Evolutionary conservation across 2,113 vertebrate species (phyloP).

Genomic region (Turdus rufiventris): DNA sequence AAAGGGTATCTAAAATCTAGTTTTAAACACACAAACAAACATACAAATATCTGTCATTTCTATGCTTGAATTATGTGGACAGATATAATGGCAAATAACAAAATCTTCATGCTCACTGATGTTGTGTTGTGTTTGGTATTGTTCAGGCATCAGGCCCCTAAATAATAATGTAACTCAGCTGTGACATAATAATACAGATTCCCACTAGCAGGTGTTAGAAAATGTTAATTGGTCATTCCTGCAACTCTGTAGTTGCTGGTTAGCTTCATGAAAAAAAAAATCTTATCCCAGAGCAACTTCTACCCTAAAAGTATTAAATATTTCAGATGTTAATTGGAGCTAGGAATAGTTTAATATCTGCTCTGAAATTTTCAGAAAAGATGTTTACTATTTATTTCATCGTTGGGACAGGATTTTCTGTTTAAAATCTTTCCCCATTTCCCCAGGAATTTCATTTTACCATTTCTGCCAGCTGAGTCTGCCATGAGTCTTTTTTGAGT

Average conservation of each 20-base stretch:
- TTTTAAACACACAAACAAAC: neutral
- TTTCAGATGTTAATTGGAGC: neutral
- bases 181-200: neutral
- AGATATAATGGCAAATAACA: neutral
- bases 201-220: neutral
- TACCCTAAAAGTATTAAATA: neutral
- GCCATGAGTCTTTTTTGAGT: neutral
- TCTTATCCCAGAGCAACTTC: neutral
- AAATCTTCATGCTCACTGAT: neutral
- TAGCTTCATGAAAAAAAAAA: neutral
- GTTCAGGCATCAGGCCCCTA: neutral
- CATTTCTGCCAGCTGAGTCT: neutral
- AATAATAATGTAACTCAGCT: neutral
- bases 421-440: neutral
- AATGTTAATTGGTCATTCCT: neutral
- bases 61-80: neutral
- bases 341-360: neutral
- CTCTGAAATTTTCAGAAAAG: neutral
- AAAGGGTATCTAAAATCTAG: neutral
- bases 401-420: neutral
- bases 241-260: neutral
- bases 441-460: neutral
- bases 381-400: neutral
- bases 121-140: neutral
- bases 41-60: neutral